A percentile compares a stretch with the other conserved stretches of the same genome.
Evolutionary conservation across 1,140 invertebrate genomes (phyloP).

Genomic region (Cotesia glomerata): DNA sequence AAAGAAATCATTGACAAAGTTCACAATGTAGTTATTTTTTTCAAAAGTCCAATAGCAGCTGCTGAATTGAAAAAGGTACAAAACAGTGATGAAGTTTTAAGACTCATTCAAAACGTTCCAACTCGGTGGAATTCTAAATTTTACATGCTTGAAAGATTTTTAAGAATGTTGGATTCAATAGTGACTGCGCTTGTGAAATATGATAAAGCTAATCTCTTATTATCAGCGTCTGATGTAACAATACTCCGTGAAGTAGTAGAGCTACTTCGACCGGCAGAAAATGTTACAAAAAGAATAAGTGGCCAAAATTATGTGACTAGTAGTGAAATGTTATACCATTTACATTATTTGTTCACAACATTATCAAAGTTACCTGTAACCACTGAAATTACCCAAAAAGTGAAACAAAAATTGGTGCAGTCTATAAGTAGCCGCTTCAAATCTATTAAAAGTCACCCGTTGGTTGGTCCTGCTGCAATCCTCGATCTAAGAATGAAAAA

Average conservation of each 20-base stretch:
- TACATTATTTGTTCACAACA: background rate
- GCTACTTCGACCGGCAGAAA: constrained; percentile 26
- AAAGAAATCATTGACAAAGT: constrained; percentile 22
- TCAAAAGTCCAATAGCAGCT: constrained; percentile 6
- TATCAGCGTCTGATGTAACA: constrained; percentile 36
- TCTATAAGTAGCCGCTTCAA: background rate
- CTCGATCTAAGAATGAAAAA: background rate
- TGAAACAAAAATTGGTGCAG: background rate
- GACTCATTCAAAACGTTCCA: constrained; percentile 34
- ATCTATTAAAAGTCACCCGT: background rate
- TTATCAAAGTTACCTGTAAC: background rate
- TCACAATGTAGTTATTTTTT: constrained; percentile 11
- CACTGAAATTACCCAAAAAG: background rate
- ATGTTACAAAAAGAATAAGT: constrained; percentile 13
- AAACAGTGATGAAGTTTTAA: constrained; percentile 3
- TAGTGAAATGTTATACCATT: constrained; percentile 11
- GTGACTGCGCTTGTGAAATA: constrained; percentile 41
- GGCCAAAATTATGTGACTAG: constrained; percentile 12
- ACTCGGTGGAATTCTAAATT: constrained; percentile 43
- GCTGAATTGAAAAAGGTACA: background rate
- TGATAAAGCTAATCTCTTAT: constrained; percentile 37
- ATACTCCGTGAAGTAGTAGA: constrained; percentile 42
- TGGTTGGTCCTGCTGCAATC: background rate
- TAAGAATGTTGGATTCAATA: constrained; percentile 40
- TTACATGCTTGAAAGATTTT: constrained; percentile 47